Evolutionary conservation across 2,113 vertebrate species (phyloP), one percentile per base, ranked within the genome.

Genomic region (Lepus timidus): DNA sequence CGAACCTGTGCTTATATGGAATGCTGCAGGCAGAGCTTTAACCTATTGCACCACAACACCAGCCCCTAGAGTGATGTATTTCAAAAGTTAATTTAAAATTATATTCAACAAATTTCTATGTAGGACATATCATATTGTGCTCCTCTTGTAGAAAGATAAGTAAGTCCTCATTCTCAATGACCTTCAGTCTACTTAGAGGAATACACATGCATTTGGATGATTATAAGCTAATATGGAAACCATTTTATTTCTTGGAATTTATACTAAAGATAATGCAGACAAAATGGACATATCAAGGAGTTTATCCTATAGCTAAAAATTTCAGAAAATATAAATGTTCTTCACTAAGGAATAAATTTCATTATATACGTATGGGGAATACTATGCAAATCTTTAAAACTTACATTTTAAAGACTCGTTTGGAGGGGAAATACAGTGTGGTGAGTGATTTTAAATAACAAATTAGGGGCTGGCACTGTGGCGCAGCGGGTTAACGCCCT

Each of bases 181-280:
- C 17, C 10, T 44, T 95, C 39, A 33, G 31, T 84, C n/a, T 91
- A n/a, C 14, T 64, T 89, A 5, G 67, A 91, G 39, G 20, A 85
- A 71, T 12, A 93, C 27, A 74, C 11, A 22, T 6, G 7, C 9
- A 65, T 71, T 27, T 16, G 13, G 25, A 70, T 75, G 29, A 75
- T 64, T 70, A 20, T 88, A 62, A 87, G 88, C 49, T 65, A 78
- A 87, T 80, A 51, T 31, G 1, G 19, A 67, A 87, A 83, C 9
- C 4, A 58, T 88, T 93, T 83, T 90, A 65, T 83, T 61, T 90
- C 31, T 71, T 87, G 25, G 25, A 86, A 79, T 84, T 93, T 93
- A 62, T 51, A 58, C 20, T 88, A 88, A 83, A 9, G 31, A 71
- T 78, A 78, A 33, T 65, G 19, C 16, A 82, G 64, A 73, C 55